Evolutionary conservation across 92 coral and sea anemone genomes (phyloP).

Genomic region (Scolanthus callimorphus): DNA sequence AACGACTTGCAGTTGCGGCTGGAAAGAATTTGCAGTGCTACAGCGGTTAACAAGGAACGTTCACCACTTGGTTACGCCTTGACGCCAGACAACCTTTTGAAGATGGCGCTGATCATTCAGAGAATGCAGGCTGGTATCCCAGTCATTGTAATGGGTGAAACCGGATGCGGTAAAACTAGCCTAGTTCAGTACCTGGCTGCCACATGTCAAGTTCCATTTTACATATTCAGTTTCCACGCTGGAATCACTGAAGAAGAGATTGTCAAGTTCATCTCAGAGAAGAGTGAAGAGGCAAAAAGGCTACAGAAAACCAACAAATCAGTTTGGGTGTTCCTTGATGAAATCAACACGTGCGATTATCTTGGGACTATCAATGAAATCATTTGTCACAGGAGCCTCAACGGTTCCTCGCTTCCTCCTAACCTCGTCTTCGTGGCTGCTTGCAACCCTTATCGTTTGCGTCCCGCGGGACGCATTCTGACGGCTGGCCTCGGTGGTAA

Average conservation of each 20-base stretch:
- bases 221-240: conserved; percentile 84
- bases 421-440: conserved; percentile 91
- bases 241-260: conserved; percentile 71
- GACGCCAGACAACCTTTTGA: conserved; percentile 89
- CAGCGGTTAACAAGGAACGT: conserved; percentile 11
- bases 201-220: conserved; percentile 68
- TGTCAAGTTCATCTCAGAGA: conserved; percentile 37
- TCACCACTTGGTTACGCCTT: conserved; percentile 61
- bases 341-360: conserved; percentile 95
- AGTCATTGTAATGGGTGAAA: conserved; percentile 95
- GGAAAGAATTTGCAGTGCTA: conserved; percentile 68
- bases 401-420: conserved; percentile 64
- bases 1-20: conserved; percentile 68
- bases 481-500: conserved; percentile 96
- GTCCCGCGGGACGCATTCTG: conserved; percentile 67
- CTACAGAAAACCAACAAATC: conserved; percentile 22
- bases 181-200: conserved; percentile 87
- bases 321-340: conserved; percentile 90
- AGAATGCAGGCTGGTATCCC: conserved; percentile 87
- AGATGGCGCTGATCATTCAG: conserved; percentile 89
- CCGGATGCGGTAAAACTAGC: conserved; percentile 98
- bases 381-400: conserved; percentile 78
- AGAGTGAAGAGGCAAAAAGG: conserved; percentile 39
- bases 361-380: conserved; percentile 84
- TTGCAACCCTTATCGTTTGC: conserved; percentile 94